phyloP scores from a whole-genome alignment of 2,113 vertebrate genomes.

The Bostrychus sinensis region DNA sequence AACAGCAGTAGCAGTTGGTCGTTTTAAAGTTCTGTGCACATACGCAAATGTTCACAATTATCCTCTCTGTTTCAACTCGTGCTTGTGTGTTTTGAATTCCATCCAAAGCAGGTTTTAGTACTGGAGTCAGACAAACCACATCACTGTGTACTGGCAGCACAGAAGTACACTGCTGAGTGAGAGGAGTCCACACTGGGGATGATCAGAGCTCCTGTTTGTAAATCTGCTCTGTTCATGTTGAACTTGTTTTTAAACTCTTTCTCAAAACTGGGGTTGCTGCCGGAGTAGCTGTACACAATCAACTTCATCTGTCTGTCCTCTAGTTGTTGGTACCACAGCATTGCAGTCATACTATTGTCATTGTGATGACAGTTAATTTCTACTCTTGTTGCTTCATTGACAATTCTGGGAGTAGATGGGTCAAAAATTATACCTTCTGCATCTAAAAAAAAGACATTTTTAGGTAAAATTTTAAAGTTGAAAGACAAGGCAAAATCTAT shows the following conservation, averaged over 20 bases:
- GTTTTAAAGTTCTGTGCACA: too few relatives aligned
- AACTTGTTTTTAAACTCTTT: constrained; percentile 30
- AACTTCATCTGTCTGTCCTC: constrained; percentile 31
- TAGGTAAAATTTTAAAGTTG: too few relatives aligned
- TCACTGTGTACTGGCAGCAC: constrained; percentile 72
- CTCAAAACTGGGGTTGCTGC: not conserved
- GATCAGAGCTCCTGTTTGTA: constrained; percentile 32
- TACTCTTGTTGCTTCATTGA: not conserved
- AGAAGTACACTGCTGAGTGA: constrained; percentile 74
- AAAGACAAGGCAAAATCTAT: not conserved
- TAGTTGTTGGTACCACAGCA: constrained; percentile 68
- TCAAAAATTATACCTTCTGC: constrained; percentile 31
- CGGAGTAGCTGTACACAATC: constrained; percentile 41
- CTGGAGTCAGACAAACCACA: constrained; percentile 24
- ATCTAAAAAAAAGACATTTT: constrained; percentile 40
- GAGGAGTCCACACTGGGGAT: constrained; percentile 15
- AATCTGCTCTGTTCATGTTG: constrained; percentile 7
- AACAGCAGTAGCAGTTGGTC: too few relatives aligned
- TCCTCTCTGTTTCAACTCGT: not conserved
- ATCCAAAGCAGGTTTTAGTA: not conserved
- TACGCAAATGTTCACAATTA: too few relatives aligned
- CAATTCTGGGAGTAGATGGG: constrained; percentile 16
- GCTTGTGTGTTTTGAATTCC: too few relatives aligned
- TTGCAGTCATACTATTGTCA: not conserved
- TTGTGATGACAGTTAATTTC: constrained; percentile 54